Percentiles rank a stretch among this genome's conserved stretches.
Evolutionary conservation across 2,113 vertebrate genomes (phyloP).

Genomic region (Zingel zingel): DNA sequence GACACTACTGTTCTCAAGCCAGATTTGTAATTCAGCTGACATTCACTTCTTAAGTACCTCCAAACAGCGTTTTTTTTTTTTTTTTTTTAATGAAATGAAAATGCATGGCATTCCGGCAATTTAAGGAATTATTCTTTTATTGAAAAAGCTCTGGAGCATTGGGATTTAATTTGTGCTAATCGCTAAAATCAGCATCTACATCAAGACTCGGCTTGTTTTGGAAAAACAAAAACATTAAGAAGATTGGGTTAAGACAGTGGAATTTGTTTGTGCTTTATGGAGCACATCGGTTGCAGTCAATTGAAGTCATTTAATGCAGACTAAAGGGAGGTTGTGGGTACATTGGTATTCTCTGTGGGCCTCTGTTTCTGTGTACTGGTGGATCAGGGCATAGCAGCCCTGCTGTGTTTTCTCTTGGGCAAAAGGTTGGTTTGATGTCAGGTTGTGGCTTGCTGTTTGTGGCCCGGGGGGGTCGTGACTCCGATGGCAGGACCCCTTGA

Average conservation of each 20-base stretch:
- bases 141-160: slow-evolving; percentile 12
- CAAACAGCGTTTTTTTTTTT: neutral
- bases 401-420: slow-evolving; percentile 41
- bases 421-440: slow-evolving; percentile 62
- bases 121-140: slow-evolving; percentile 19
- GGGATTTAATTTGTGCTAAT: slow-evolving; percentile 43
- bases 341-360: slow-evolving; percentile 17
- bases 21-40: slow-evolving; percentile 59
- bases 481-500: slow-evolving; percentile 45
- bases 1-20: slow-evolving; percentile 13
- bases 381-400: slow-evolving; percentile 28
- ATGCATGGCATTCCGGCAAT: slow-evolving; percentile 18
- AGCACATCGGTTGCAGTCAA: slow-evolving; percentile 21
- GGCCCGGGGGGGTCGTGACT: slow-evolving; percentile 60
- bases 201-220: neutral
- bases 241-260: slow-evolving; percentile 32
- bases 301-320: slow-evolving; percentile 37
- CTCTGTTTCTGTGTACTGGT: slow-evolving; percentile 19
- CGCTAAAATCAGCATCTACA: slow-evolving; percentile 22
- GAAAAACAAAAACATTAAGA: slow-evolving; percentile 48
- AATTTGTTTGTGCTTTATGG: slow-evolving; percentile 41
- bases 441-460: slow-evolving; percentile 48
- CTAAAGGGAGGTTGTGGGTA: slow-evolving; percentile 24
- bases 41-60: slow-evolving; percentile 41
- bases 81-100: slow-evolving; percentile 23